Evolutionary conservation across 2,797 vertebrate species (phyloP), one percentile per base, ranked within the genome.

Genomic region (Cetoscarus ocellatus): DNA sequence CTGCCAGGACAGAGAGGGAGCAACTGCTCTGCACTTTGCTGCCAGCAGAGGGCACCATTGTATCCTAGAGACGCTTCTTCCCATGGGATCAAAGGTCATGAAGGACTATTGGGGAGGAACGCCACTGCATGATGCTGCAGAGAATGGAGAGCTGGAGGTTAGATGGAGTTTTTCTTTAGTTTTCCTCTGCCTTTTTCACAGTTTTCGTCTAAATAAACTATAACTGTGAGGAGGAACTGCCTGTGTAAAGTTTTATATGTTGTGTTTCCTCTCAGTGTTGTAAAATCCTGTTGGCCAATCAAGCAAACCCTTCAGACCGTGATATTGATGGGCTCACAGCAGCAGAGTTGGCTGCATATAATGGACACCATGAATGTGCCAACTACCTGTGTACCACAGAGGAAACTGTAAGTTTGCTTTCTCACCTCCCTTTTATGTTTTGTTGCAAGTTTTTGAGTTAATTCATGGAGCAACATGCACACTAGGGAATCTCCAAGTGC

Each of bases 111-210:
- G 95, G 95, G 95, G 95, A 4, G 95, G 95, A 44, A 96, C 95
- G 1, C 95, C 96, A 1, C 93, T 97, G 36, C 96, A 97, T 8
- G 95, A 97, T 8, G 96, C 95, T 5, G 95, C 96, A 1, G 95
- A 97, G 85, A 96, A 95, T 0, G 95, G 95, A 55, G 95, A 95
- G 69, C 59, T 95, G 77, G 93, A 96, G 95, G 96, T 96, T 44
- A 4, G 56, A 11, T 2, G 12, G 11, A 49, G 2, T 5, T 15
- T 45, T 51, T 0, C 11, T 49, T 45, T 35, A 15, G 8, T 11
- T 43, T 42, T 3, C 0, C 5, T 48, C 7, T 49, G 9, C 50
- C 3, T 44, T 49, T 0, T 44, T 9, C 13, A 3, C n/a, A 27
- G 8, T 27, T 69, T 60, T 36, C 42, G 0, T 65, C n/a, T 13